These are phyloP conservation scores for Choloepus hoffmanni DNA, from an alignment of 2,113 vertebrate genomes.

Conservation along the genomic window DNA sequence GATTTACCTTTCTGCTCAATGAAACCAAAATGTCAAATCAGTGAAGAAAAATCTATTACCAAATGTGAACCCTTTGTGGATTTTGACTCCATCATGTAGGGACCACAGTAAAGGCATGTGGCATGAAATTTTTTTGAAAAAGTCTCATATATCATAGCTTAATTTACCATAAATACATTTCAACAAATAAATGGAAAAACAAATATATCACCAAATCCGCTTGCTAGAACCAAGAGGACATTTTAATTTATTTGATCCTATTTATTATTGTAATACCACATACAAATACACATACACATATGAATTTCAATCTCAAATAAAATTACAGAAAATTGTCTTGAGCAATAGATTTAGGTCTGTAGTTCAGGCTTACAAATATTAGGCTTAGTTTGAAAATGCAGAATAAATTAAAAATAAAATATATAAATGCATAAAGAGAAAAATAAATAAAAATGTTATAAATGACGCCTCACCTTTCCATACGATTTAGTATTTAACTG, in stretches of 20 bases:
- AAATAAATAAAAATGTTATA: background rate
- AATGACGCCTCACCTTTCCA: background rate
- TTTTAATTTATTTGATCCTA: background rate
- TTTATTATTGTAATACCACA: background rate
- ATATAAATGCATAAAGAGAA: background rate
- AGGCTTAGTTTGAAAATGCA: background rate
- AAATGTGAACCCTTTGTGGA: background rate
- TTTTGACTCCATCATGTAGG: background rate
- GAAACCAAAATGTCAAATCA: slow-evolving; percentile 16
- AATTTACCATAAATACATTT: background rate
- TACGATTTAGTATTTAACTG: background rate
- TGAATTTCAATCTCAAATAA: background rate
- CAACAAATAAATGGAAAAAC: slow-evolving; percentile 1
- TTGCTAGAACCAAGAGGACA: background rate
- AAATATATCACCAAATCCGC: background rate
- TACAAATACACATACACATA: background rate
- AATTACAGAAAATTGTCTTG: background rate
- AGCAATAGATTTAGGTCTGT: background rate
- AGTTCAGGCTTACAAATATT: background rate
- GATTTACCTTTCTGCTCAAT: slow-evolving; percentile 48
- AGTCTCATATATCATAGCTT: background rate
- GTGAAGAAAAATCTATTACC: background rate
- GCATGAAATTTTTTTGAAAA: background rate
- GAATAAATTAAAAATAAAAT: background rate
- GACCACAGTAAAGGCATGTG: background rate